phyloP scores from a whole-genome alignment of 2,113 vertebrate genomes.

The Dasyurus viverrinus region DNA sequence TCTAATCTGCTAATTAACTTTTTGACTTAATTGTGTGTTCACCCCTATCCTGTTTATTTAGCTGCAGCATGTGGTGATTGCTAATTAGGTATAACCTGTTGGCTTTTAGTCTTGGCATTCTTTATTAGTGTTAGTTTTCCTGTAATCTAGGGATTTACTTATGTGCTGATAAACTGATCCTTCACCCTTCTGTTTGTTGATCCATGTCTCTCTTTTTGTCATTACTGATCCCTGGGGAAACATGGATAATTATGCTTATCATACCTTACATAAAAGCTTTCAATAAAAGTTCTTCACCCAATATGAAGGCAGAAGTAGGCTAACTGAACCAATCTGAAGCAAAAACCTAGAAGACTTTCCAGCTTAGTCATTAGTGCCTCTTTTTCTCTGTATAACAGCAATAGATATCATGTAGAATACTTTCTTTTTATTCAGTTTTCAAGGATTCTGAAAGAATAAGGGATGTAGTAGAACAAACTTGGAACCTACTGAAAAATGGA shows the following conservation, averaged over 20 bases:
- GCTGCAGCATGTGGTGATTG: constrained; percentile 12
- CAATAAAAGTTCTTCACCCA: constrained; percentile 35
- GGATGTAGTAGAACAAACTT: neutral
- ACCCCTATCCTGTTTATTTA: constrained; percentile 28
- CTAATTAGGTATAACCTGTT: constrained; percentile 52
- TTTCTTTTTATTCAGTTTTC: neutral
- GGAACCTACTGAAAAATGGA: neutral
- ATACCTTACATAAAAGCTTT: neutral
- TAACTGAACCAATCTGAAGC: neutral
- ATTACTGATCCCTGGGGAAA: neutral
- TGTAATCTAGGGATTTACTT: neutral
- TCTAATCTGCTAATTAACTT: constrained; percentile 20
- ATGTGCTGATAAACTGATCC: constrained; percentile 16
- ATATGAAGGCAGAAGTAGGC: neutral
- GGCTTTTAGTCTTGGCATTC: constrained; percentile 35
- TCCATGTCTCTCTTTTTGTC: constrained; percentile 27
- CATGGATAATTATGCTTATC: neutral
- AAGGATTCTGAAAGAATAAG: neutral
- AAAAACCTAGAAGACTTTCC: neutral
- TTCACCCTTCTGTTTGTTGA: constrained; percentile 3
- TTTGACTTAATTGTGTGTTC: constrained; percentile 42
- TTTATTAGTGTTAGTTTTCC: constrained; percentile 40
- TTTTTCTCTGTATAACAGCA: constrained; percentile 5
- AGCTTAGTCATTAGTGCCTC: neutral
- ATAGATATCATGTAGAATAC: neutral